Conservation (phyloP, 2,113 vertebrate species). For the Oophaga pumilio region DNA sequence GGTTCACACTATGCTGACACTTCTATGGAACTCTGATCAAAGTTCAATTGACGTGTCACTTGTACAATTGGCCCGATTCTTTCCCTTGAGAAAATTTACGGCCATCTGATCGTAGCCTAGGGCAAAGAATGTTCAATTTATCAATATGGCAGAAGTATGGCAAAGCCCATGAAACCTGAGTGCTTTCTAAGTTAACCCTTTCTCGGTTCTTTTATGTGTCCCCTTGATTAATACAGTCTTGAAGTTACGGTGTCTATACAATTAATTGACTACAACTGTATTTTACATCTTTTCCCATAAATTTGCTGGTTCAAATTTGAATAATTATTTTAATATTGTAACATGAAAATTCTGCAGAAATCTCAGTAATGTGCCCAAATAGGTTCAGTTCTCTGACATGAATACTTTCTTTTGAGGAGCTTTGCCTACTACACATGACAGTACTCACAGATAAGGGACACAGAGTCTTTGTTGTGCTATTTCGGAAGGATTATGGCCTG, state of each 20-base stretch:
- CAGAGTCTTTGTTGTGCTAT: constrained; percentile 9
- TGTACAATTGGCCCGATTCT: too few species aligned
- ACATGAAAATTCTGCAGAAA: neutral
- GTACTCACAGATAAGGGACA: neutral
- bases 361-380: neutral
- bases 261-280: neutral
- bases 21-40: too few species aligned
- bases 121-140: neutral
- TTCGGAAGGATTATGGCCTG: neutral
- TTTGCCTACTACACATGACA: neutral
- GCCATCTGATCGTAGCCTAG: neutral
- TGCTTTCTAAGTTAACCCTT: neutral
- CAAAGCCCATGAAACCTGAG: neutral
- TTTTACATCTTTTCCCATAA: too few species aligned
- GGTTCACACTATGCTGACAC: too few species aligned
- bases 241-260: neutral
- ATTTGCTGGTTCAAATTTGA: neutral
- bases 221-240: neutral
- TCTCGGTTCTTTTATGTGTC: neutral
- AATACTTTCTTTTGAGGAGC: neutral
- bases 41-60: too few species aligned
- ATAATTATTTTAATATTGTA: neutral
- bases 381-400: neutral
- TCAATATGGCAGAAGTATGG: neutral
- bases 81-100: too few species aligned